These are phyloP conservation scores for Ephialtes manifestator DNA, from an alignment of 2,888 invertebrate genomes.

Conservation along the genomic window DNA sequence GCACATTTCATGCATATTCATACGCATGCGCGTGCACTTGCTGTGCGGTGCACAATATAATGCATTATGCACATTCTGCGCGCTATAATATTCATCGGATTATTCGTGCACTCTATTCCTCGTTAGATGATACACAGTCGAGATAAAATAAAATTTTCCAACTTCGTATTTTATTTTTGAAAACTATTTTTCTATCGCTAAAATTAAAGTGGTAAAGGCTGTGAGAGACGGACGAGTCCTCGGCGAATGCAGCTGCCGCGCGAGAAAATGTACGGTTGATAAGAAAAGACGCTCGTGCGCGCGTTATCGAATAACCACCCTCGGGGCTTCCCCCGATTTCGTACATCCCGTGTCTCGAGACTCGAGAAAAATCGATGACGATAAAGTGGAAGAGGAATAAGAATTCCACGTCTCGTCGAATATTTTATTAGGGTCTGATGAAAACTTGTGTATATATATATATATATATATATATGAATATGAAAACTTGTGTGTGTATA, in stretches of 20 bases:
- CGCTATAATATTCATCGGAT: constrained; percentile 34
- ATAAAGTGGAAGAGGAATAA: constrained; percentile 47
- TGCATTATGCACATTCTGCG: constrained; percentile 14
- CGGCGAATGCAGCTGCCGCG: constrained; percentile 17
- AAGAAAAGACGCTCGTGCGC: constrained; percentile 36
- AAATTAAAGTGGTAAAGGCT: neutral
- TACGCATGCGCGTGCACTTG: constrained; percentile 26
- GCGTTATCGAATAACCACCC: constrained; percentile 32
- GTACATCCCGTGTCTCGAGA: neutral
- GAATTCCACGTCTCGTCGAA: constrained; percentile 33
- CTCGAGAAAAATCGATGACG: constrained; percentile 42
- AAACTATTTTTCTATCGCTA: neutral
- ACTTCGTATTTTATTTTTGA: neutral
- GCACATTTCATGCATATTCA: constrained; percentile 32
- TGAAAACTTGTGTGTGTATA: too few species aligned
- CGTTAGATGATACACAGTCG: neutral
- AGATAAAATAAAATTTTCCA: neutral
- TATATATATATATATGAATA: too few species aligned
- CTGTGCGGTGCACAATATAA: neutral
- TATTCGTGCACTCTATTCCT: neutral
- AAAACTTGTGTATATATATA: neutral
- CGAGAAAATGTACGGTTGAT: constrained; percentile 41
- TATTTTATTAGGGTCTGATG: constrained; percentile 44
- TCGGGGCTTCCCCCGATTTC: constrained; percentile 19
- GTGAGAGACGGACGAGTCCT: neutral